These are phyloP conservation scores for Nomada goodeniana DNA, from an alignment of 2,888 invertebrate species.

Conservation along the genomic window DNA sequence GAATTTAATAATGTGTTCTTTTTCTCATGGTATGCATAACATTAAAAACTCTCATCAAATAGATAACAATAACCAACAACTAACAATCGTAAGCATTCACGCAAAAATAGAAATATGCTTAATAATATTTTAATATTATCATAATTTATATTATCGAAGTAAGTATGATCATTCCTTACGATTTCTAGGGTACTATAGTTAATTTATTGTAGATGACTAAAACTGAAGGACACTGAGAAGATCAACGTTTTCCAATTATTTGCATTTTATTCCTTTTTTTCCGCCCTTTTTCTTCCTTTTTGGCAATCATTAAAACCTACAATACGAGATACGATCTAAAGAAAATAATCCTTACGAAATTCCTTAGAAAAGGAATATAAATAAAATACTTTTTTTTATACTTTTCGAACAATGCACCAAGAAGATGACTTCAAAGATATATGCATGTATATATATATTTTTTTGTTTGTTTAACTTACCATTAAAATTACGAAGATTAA, in stretches of 20 bases:
- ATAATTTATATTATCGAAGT: slow-evolving; percentile 77
- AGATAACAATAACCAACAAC: slow-evolving; percentile 84
- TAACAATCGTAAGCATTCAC: slow-evolving; percentile 83
- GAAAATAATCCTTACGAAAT: slow-evolving; percentile 19
- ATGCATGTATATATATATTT: neutral
- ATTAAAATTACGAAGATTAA: slow-evolving; percentile 17
- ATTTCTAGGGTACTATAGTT: slow-evolving; percentile 68
- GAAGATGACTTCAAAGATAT: slow-evolving; percentile 12
- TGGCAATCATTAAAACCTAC: neutral
- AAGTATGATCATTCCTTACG: slow-evolving; percentile 77
- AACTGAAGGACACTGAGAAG: slow-evolving; percentile 65
- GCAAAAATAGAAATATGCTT: slow-evolving; percentile 82
- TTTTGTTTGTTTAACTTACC: slow-evolving; percentile 13
- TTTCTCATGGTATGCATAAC: slow-evolving; percentile 78
- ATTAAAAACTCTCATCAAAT: slow-evolving; percentile 83
- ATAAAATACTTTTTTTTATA: slow-evolving; percentile 17
- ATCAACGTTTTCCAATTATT: neutral
- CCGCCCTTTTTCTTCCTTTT: no score
- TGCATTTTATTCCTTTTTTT: no score
- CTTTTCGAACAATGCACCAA: slow-evolving; percentile 12
- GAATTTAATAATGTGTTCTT: slow-evolving; percentile 73
- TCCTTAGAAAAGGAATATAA: slow-evolving; percentile 24
- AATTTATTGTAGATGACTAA: slow-evolving; percentile 59
- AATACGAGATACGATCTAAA: slow-evolving; percentile 7
- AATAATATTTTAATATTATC: slow-evolving; percentile 76